These are phyloP conservation scores for Ectemnius lituratus DNA, from an alignment of 2,888 invertebrate species.

Conservation along the genomic window DNA sequence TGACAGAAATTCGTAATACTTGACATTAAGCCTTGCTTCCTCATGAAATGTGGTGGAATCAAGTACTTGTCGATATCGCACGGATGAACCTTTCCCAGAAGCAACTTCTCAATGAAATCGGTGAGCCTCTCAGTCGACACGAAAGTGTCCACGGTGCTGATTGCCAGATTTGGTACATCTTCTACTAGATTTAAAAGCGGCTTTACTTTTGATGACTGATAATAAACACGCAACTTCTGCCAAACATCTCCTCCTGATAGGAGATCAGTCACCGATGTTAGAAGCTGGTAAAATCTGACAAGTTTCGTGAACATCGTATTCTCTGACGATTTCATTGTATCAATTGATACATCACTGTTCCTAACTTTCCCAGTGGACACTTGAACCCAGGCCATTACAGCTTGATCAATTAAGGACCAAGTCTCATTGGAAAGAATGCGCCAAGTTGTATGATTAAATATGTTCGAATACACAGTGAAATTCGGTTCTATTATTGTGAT, in stretches of 20 bases:
- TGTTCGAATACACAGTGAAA: conserved; percentile 57
- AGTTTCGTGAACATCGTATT: conserved; percentile 19
- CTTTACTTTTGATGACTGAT: conserved; percentile 65
- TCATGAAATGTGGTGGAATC: conserved; percentile 66
- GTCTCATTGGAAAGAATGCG: conserved; percentile 64
- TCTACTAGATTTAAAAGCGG: conserved; percentile 66
- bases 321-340: too few species aligned
- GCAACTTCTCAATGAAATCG: conserved; percentile 63
- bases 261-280: conserved; percentile 57
- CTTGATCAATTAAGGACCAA: conserved; percentile 43
- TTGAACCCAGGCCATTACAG: conserved; percentile 63
- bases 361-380: not conserved
- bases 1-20: conserved; percentile 69
- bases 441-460: conserved; percentile 68
- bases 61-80: conserved; percentile 71
- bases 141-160: conserved; percentile 69
- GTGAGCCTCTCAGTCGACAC: conserved; percentile 66
- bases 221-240: conserved; percentile 64
- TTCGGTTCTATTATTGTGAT: conserved; percentile 33
- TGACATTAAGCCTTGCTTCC: conserved; percentile 64
- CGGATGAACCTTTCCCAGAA: conserved; percentile 58
- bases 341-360: too few species aligned
- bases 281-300: conserved; percentile 44
- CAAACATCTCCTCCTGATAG: conserved; percentile 69
- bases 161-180: conserved; percentile 67